These are phyloP conservation scores for Ondatra zibethicus DNA, from an alignment of 2,113 vertebrate species.

Conservation along the genomic window DNA sequence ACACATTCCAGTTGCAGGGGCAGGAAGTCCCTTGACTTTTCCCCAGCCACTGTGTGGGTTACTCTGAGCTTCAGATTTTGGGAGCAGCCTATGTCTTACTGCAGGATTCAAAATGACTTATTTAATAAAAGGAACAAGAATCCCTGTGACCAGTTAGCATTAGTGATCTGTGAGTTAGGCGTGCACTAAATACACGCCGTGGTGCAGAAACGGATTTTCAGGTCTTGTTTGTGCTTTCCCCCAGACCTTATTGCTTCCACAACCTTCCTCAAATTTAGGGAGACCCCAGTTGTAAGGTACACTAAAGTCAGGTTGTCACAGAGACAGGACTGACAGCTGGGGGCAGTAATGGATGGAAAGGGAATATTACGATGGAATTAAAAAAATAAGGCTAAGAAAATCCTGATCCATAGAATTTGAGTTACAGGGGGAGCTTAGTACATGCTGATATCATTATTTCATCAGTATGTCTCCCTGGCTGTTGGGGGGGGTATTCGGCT, in stretches of 20 bases:
- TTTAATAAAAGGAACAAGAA: background rate
- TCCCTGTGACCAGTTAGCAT: background rate
- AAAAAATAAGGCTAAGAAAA: background rate
- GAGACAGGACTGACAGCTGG: background rate
- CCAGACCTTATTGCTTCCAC: background rate
- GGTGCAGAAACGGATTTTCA: background rate
- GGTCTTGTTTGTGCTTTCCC: background rate
- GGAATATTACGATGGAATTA: background rate
- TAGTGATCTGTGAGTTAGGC: background rate
- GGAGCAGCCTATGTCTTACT: background rate
- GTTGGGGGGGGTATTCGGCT: background rate
- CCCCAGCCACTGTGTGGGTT: background rate
- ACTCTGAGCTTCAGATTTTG: background rate
- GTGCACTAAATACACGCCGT: fast-evolving
- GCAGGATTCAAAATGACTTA: background rate
- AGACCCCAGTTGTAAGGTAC: background rate
- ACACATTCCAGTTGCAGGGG: background rate
- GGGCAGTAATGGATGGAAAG: background rate
- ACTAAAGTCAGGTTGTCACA: background rate
- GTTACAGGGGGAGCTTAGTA: background rate
- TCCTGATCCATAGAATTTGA: background rate
- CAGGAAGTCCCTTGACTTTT: constrained; percentile 26
- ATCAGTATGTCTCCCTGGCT: background rate
- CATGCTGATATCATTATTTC: no score
- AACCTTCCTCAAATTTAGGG: background rate